These are phyloP conservation scores for Enteromius thamalakanensis DNA, from an alignment of 2,797 vertebrate genomes.

Conservation along the genomic window DNA sequence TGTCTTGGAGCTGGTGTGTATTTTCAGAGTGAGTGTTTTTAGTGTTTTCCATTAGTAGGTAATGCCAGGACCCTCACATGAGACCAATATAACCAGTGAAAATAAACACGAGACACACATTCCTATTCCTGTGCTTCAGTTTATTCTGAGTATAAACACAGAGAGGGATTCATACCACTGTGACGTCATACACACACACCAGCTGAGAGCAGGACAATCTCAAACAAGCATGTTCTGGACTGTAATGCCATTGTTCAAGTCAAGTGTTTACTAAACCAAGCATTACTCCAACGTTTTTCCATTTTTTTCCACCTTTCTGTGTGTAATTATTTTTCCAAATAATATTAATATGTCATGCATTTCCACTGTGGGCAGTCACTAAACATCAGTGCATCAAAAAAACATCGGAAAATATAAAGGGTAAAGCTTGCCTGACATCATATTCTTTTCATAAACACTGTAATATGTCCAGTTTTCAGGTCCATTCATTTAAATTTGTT, in stretches of 20 bases:
- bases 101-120: conserved; percentile 68
- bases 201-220: background rate
- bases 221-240: background rate
- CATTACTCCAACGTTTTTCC: background rate
- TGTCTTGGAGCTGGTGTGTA: background rate
- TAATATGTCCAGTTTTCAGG: background rate
- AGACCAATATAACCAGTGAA: conserved; percentile 69
- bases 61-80: conserved; percentile 69
- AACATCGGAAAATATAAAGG: background rate
- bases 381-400: background rate
- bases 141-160: conserved; percentile 41
- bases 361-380: background rate
- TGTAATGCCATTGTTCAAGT: background rate
- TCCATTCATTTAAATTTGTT: background rate
- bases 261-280: conserved; percentile 3
- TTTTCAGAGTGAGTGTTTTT: conserved; percentile 37
- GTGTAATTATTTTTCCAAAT: background rate
- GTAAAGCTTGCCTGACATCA: background rate
- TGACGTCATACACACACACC: conserved; percentile 26
- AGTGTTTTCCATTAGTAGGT: conserved; percentile 43
- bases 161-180: conserved; percentile 27
- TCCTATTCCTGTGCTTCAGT: conserved; percentile 36
- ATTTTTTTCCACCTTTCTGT: background rate
- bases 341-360: background rate
- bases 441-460: background rate